Evolutionary conservation across 2,888 invertebrate genomes (phyloP).

Genomic region (Encarsia formosa): DNA sequence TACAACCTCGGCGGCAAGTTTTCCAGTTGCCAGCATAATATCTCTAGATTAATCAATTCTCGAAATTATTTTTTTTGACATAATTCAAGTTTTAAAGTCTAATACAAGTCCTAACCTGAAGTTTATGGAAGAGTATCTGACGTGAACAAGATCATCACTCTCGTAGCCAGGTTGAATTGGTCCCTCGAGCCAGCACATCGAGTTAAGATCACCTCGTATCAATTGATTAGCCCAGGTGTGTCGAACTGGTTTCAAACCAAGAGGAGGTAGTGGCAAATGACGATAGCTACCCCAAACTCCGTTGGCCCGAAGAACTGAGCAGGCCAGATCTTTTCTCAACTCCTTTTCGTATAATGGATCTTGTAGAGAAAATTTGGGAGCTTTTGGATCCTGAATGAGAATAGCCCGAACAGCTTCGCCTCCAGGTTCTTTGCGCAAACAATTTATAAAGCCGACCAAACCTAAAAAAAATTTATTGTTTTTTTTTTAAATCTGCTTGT

Average conservation of each 20-base stretch:
- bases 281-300: slow-evolving; percentile 77
- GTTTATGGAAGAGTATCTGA: slow-evolving; percentile 78
- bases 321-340: slow-evolving; percentile 67
- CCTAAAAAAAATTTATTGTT: slow-evolving; percentile 53
- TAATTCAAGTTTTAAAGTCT: neutral
- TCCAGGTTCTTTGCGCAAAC: slow-evolving; percentile 75
- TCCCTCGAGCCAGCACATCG: slow-evolving; percentile 80
- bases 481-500: neutral
- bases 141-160: slow-evolving; percentile 50
- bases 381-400: slow-evolving; percentile 58
- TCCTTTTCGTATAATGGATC: slow-evolving; percentile 65
- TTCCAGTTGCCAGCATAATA: slow-evolving; percentile 90
- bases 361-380: slow-evolving; percentile 63
- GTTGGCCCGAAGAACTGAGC: slow-evolving; percentile 62
- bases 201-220: slow-evolving; percentile 80
- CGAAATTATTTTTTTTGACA: neutral
- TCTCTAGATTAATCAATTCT: slow-evolving; percentile 59
- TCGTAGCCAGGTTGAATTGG: slow-evolving; percentile 42
- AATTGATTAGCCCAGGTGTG: slow-evolving; percentile 76
- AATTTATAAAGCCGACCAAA: slow-evolving; percentile 83
- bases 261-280: slow-evolving; percentile 66
- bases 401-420: slow-evolving; percentile 58
- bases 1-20: slow-evolving; percentile 77
- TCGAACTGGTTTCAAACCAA: slow-evolving; percentile 52
- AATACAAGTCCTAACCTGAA: slow-evolving; percentile 55